Evolutionary conservation across 53 echinoderm and acorn worm species (phyloP).

Genomic region (Temnopleurus reevesii): DNA sequence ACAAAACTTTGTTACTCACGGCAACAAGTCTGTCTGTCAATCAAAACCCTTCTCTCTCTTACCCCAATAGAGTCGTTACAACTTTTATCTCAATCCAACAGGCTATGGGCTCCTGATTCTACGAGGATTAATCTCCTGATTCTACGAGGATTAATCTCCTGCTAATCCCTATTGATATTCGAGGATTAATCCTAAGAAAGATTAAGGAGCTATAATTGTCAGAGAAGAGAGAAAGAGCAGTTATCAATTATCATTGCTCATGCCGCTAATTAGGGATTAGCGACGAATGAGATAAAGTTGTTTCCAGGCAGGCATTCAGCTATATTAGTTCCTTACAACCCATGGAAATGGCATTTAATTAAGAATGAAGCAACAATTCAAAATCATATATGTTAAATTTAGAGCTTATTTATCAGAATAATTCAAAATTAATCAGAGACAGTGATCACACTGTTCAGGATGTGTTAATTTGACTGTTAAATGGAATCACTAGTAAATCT

Average conservation of each 20-base stretch:
- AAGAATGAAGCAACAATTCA: too few species aligned
- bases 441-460: too few species aligned
- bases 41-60: background rate
- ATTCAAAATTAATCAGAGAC: too few species aligned
- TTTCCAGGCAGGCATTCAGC: background rate
- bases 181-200: background rate
- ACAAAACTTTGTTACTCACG: slow-evolving; percentile 41
- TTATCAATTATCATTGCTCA: background rate
- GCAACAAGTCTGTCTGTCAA: slow-evolving; percentile 9
- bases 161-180: slow-evolving; percentile 19
- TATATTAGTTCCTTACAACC: background rate
- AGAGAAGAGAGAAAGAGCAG: background rate
- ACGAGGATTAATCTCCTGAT: background rate
- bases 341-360: background rate
- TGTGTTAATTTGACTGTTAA: too few species aligned
- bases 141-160: background rate
- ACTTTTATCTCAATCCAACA: background rate
- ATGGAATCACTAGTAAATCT: too few species aligned
- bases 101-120: slow-evolving; percentile 1
- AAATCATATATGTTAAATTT: too few species aligned
- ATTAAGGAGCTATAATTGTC: slow-evolving; percentile 1
- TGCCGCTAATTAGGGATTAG: background rate
- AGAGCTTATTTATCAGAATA: too few species aligned
- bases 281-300: background rate
- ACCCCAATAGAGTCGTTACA: background rate